Conservation (phyloP, 1,140 invertebrate species). For the Hycleus phaleratus region DNA sequence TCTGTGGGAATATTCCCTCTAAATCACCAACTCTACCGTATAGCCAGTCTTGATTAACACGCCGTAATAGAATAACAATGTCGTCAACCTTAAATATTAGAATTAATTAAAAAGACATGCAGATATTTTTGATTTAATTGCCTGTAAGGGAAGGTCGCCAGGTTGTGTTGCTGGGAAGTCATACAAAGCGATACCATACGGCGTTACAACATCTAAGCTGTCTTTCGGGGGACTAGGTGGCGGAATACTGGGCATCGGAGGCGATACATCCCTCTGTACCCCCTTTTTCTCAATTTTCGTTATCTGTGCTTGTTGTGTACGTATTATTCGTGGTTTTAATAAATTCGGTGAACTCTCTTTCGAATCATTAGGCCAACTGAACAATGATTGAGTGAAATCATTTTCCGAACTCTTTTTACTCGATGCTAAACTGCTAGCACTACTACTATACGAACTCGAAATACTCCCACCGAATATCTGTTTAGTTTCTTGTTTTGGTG, state of each 20-base stretch:
- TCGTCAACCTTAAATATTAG: slow-evolving; percentile 48
- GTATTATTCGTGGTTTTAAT: slow-evolving; percentile 34
- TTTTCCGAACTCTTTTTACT: slow-evolving; percentile 37
- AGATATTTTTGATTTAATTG: slow-evolving; percentile 32
- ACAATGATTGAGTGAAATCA: slow-evolving; percentile 12
- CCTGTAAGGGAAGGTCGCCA: slow-evolving; percentile 65
- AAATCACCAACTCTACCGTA: slow-evolving; percentile 54
- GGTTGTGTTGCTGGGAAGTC: slow-evolving; percentile 61
- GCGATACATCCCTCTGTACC: slow-evolving; percentile 42
- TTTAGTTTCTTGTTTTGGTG: slow-evolving; percentile 25
- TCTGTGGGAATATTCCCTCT: slow-evolving; percentile 74
- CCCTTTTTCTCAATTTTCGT: slow-evolving; percentile 7
- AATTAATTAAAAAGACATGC: neutral
- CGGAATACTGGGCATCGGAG: slow-evolving; percentile 68
- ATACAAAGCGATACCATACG: slow-evolving; percentile 64
- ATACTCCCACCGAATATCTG: slow-evolving; percentile 34
- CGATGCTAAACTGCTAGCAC: slow-evolving; percentile 37
- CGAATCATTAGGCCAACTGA: neutral
- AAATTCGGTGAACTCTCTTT: neutral
- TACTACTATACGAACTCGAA: slow-evolving; percentile 39
- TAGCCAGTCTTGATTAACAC: slow-evolving; percentile 73
- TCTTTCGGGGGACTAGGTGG: slow-evolving; percentile 61
- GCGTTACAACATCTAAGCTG: slow-evolving; percentile 40
- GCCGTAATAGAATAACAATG: slow-evolving; percentile 56
- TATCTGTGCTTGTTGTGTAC: slow-evolving; percentile 27